Conservation (phyloP, 2,888 invertebrate species). For the Creontiades dilutus region DNA sequence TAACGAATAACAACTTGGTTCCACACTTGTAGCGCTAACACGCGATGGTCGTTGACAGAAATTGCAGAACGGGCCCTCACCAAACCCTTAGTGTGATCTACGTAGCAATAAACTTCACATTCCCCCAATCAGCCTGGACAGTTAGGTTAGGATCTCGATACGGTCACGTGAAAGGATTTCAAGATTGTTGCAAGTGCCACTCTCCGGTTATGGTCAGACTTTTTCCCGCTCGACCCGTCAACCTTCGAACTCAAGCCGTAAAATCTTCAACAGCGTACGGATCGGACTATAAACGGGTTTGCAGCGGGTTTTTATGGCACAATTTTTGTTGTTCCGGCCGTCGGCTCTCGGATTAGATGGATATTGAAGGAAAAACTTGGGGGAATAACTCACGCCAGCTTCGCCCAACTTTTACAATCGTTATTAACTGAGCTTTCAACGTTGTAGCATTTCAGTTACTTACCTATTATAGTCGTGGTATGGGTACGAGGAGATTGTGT, state of each 20-base stretch:
- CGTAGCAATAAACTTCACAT: too few species aligned
- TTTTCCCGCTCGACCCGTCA: slow-evolving; percentile 7
- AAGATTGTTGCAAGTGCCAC: slow-evolving; percentile 6
- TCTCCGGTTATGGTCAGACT: neutral
- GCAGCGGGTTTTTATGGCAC: neutral
- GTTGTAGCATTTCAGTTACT: neutral
- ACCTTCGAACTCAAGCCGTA: neutral
- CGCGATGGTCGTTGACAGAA: too few species aligned
- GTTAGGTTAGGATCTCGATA: neutral
- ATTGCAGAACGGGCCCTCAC: too few species aligned
- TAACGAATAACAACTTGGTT: too few species aligned
- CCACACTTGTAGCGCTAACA: too few species aligned
- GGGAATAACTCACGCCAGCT: slow-evolving; percentile 1
- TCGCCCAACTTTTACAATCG: neutral
- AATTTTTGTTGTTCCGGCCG: slow-evolving; percentile 34
- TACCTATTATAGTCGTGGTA: too few species aligned
- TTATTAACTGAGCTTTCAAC: neutral
- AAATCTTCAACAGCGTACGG: slow-evolving; percentile 15
- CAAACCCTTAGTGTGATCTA: too few species aligned
- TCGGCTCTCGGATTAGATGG: neutral
- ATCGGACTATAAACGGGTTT: slow-evolving; percentile 33
- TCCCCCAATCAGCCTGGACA: too few species aligned
- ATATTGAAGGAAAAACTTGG: slow-evolving; percentile 29
- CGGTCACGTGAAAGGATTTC: neutral
- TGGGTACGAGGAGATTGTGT: too few species aligned